Evolutionary conservation across 64 coral and sea anemone species (phyloP), one percentile per base, ranked within the genome.

Genomic region (Montipora capricornis): DNA sequence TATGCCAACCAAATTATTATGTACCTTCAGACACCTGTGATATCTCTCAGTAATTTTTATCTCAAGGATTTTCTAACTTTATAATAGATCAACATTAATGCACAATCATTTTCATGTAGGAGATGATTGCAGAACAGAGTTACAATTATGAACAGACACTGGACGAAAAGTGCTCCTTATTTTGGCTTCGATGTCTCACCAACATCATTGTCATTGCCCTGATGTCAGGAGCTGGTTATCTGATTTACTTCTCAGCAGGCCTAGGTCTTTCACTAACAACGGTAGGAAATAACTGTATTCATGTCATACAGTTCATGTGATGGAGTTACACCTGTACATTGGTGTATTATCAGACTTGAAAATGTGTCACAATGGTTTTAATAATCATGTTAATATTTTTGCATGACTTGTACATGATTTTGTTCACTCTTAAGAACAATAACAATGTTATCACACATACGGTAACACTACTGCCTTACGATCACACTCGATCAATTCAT

Each of bases 61-160:
- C 37, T 37, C 37, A 37, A 37, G 37, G 37, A 37, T 37, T 37
- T 37, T 37, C 37, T 37, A 37, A 0, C 37, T 37, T 37, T 37
- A 37, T 37, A 37, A 37, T 37, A 37, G 37, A 37, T 37, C 37
- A 37, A 8, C 53, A 57, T 57, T 57, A 8, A 11, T 6, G 53
- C 6, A 8, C 11, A 57, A 57, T 8, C 6, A 57, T 57, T 17
- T 26, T 79, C 53, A 51, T 77, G 6, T 44, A 98, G 96, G 96
- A 98, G 77, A 85, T 73, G 19, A 75, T 98, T 44, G 93, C 96
- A 51, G 96, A 98, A n/a, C 60, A 92, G 76, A 17, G 51, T 80
- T 94, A 93, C 52, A 64, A 74, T 61, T 60, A 69, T 20, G 77
- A 90, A 2, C 88, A 75, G 2, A 87, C 81, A 19, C 10, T 79